Percentiles rank a stretch among this genome's conserved stretches.
Evolutionary conservation across 92 coral and sea anemone genomes (phyloP).

Genomic region (Desmophyllum pertusum): DNA sequence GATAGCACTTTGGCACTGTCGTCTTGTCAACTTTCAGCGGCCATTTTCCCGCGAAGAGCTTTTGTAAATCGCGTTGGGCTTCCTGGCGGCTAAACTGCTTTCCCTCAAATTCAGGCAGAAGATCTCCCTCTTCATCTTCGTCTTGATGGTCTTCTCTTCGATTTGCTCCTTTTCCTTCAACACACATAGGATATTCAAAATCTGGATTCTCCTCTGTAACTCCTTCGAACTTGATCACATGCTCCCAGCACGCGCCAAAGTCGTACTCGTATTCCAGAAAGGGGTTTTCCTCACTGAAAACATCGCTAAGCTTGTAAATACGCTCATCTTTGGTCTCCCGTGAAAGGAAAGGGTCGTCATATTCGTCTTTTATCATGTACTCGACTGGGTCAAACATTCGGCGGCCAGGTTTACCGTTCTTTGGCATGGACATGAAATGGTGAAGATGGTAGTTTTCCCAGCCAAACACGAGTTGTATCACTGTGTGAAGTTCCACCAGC

Average conservation of each 20-base stretch:
- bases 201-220: not conserved
- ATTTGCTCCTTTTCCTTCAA: conserved; percentile 44
- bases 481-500: conserved; percentile 40
- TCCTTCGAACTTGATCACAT: conserved; percentile 34
- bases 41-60: conserved; percentile 40
- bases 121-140: conserved; percentile 24
- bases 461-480: conserved; percentile 43
- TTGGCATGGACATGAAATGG: conserved; percentile 6
- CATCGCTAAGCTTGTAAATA: conserved; percentile 24
- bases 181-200: conserved; percentile 31
- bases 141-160: conserved; percentile 43
- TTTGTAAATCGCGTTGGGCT: conserved; percentile 19
- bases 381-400: not conserved
- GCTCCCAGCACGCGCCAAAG: conserved; percentile 41
- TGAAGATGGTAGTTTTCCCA: conserved; percentile 45
- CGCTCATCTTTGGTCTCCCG: conserved; percentile 34
- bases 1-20: conserved; percentile 28
- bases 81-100: conserved; percentile 15
- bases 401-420: not conserved
- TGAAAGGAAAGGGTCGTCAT: not conserved
- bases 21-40: conserved; percentile 21
- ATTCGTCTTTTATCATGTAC: conserved; percentile 7
- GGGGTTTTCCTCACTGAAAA: conserved; percentile 35
- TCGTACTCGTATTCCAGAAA: conserved; percentile 51
- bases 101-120: conserved; percentile 10